Percentiles rank a stretch among this genome's conserved stretches.
Conservation (phyloP, 2,113 vertebrate species). For the Ameiurus melas region DNA sequence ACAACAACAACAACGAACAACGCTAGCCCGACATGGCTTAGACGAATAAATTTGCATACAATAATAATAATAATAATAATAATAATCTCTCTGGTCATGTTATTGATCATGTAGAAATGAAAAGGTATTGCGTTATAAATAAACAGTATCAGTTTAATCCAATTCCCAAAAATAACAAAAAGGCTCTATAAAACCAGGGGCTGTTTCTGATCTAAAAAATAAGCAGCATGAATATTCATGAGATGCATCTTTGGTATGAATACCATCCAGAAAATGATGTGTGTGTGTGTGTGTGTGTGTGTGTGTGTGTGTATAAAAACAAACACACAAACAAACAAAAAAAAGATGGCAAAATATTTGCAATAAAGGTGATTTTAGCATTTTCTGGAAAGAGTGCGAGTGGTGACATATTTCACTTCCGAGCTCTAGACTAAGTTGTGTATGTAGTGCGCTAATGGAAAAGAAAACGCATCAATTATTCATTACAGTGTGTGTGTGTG, state of each 20-base stretch:
- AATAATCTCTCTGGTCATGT: not conserved
- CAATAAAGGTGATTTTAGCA: not conserved
- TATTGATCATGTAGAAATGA: not conserved
- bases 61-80: too few species aligned
- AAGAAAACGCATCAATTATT: not conserved
- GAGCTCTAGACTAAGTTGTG: not conserved
- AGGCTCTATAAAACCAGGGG: not conserved
- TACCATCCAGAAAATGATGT: not conserved
- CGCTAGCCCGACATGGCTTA: not conserved
- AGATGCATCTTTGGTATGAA: constrained; percentile 1
- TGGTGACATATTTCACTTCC: not conserved
- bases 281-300: too few species aligned
- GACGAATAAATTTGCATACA: not conserved
- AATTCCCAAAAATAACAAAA: not conserved
- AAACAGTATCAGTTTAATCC: not conserved
- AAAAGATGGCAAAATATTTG: not conserved
- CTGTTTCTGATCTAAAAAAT: not conserved
- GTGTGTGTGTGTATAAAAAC: not conserved
- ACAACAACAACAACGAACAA: not conserved
- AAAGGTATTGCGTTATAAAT: not conserved
- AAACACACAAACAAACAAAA: too few species aligned
- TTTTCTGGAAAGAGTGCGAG: not conserved
- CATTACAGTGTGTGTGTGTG: not conserved
- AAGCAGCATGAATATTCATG: constrained; percentile 7
- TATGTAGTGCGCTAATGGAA: not conserved